Evolutionary conservation across 2,113 vertebrate species (phyloP), one percentile per base, ranked within the genome.

Genomic region (Hypomesus transpacificus): DNA sequence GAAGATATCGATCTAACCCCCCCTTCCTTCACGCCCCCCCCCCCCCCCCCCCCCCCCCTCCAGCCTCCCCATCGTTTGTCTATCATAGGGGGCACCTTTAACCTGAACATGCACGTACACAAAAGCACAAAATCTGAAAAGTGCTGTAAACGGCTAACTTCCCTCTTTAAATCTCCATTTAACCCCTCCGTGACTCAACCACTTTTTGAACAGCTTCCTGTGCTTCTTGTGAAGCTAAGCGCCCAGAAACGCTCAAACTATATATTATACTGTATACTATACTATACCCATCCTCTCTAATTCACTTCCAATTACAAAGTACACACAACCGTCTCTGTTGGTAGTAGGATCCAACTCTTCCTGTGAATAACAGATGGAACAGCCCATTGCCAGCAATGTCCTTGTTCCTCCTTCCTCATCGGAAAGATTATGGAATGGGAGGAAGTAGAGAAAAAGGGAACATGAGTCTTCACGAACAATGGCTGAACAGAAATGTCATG

Each of bases 1-100:
- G 56, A 50, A 63, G 71, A 83, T 80, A 82, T 24, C 17, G 66
- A 80, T 73, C 73, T 77, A 17, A 68, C 52, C 61, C 65, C 63
- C 26, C 20, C 24, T 26, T 31, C 59, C 60, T 17, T 3, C 24
- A 26, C 24, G 14, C 17, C 20, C 31, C 66, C 24, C 17, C 53
- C 26, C 61, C 52, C 66, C 39, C 68, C 54, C 16, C 24, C 17
- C 53, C 26, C 61, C 52, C 66, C 39, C 68, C 54, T 13, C 31
- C 80, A 69, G 51, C 76, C 21, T 66, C 76, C 71, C 63, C 56
- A 46, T 46, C 39, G 9, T 46, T 46, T 46, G 39, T 46, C 39
- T 13, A 13, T 46, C 39, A 46, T 11, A 73, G 69, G 14, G 71
- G 76, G 75, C 53, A 80, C 75, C 77, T 79, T 77, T 73, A 59